phyloP scores from a whole-genome alignment of 2,797 vertebrate genomes.

The Oreortyx pictus region DNA sequence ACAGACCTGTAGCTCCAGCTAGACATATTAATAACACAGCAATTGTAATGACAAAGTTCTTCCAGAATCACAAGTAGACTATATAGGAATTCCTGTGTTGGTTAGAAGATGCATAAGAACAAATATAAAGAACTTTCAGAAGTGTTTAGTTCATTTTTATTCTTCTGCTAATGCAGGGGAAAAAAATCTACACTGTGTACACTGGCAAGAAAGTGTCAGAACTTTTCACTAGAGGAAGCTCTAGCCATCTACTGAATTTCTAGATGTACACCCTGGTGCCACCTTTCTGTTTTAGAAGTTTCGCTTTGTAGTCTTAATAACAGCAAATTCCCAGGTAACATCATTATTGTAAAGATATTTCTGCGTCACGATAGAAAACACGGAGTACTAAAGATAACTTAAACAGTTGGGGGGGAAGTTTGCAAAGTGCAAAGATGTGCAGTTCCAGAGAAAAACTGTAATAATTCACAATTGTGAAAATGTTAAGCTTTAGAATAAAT shows the following conservation, averaged over 20 bases:
- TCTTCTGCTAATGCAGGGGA: background rate
- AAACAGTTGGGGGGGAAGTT: background rate
- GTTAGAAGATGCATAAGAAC: background rate
- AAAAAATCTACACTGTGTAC: background rate
- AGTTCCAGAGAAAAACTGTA: background rate
- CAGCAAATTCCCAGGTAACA: background rate
- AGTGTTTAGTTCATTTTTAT: background rate
- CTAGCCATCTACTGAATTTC: background rate
- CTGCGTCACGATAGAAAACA: background rate
- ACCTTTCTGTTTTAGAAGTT: background rate
- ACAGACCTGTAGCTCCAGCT: background rate
- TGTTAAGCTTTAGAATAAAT: background rate
- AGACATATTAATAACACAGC: background rate
- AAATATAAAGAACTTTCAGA: background rate
- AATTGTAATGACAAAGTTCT: background rate
- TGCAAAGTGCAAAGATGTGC: background rate
- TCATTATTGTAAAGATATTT: background rate
- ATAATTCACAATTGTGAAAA: background rate
- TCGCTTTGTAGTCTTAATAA: background rate
- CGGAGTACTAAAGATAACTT: background rate
- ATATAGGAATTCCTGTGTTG: background rate
- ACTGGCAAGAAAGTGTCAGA: background rate
- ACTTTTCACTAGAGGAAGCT: background rate
- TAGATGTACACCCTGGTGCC: background rate
- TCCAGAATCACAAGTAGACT: background rate